phyloP scores from a whole-genome alignment of 2,888 invertebrate species.

The Megastigmus dorsalis region DNA sequence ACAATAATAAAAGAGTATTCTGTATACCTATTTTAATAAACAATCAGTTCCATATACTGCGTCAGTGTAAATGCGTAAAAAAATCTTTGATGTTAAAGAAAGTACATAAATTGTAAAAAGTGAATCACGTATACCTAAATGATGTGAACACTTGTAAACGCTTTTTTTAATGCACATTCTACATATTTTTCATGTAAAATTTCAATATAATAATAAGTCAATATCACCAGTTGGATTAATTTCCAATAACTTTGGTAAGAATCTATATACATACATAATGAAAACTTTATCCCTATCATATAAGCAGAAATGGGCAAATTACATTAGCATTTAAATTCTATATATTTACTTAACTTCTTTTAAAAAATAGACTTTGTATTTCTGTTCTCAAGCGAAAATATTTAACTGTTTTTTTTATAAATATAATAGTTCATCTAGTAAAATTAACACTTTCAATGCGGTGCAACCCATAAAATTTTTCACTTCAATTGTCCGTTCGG shows the following conservation, averaged over 20 bases:
- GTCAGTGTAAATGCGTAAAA: constrained; percentile 38
- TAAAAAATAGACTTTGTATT: constrained; percentile 29
- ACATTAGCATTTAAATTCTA: constrained; percentile 3
- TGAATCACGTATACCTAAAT: constrained; percentile 5
- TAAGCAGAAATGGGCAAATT: constrained; percentile 40
- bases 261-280: constrained; percentile 55
- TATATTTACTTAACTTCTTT: constrained; percentile 8
- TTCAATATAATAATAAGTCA: constrained; percentile 33
- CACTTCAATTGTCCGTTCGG: not conserved
- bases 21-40: constrained; percentile 15
- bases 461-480: not conserved
- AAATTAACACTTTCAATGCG: too few species aligned
- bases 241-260: constrained; percentile 62
- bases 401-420: not conserved
- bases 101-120: constrained; percentile 23
- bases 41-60: constrained; percentile 35
- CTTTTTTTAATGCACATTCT: constrained; percentile 32
- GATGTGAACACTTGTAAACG: constrained; percentile 26
- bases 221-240: constrained; percentile 50
- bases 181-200: constrained; percentile 30
- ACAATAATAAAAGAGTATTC: constrained; percentile 19
- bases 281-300: constrained; percentile 38
- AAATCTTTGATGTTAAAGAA: constrained; percentile 23
- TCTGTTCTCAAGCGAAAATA: constrained; percentile 12
- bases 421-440: not conserved